Evolutionary conservation across 2,888 invertebrate species (phyloP).

Genomic region (Dermolepida albohirtum): DNA sequence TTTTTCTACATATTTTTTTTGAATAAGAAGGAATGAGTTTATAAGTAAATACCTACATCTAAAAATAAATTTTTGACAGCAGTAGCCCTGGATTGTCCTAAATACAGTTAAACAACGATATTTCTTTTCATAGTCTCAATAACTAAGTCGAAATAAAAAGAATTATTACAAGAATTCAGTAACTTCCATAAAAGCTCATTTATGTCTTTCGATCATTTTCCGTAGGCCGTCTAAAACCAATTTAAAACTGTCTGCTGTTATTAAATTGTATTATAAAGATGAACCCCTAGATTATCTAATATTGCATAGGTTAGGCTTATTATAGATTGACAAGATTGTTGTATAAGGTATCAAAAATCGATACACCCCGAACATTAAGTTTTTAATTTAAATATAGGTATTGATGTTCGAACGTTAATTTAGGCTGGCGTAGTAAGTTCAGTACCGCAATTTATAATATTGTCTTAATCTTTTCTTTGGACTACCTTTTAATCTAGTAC

Average conservation of each 20-base stretch:
- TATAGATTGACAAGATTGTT: not conserved
- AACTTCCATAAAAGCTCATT: too few relatives aligned
- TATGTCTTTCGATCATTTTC: too few relatives aligned
- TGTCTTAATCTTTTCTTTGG: not conserved
- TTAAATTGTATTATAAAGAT: conserved; percentile 13
- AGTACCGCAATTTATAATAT: conserved; percentile 7
- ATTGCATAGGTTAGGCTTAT: not conserved
- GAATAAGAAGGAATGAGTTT: too few relatives aligned
- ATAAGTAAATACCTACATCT: too few relatives aligned
- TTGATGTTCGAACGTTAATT: conserved; percentile 8
- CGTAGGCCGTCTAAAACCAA: too few relatives aligned
- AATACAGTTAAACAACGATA: too few relatives aligned
- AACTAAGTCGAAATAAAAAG: too few relatives aligned
- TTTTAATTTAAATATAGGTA: conserved; percentile 10
- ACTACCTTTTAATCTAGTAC: not conserved
- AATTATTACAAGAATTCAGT: too few relatives aligned
- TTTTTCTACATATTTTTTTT: too few relatives aligned
- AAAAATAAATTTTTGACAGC: too few relatives aligned
- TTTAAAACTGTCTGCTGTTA: not conserved
- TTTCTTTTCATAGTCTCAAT: too few relatives aligned
- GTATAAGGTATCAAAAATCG: conserved; percentile 5
- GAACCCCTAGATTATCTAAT: conserved; percentile 8
- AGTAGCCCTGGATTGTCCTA: too few relatives aligned
- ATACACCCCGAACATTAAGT: not conserved
- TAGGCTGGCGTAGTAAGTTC: not conserved